Base-by-base conservation (phyloP, 37 sponge, comb jelly and placozoan species). In the Chondrosia reniformis region DNA sequence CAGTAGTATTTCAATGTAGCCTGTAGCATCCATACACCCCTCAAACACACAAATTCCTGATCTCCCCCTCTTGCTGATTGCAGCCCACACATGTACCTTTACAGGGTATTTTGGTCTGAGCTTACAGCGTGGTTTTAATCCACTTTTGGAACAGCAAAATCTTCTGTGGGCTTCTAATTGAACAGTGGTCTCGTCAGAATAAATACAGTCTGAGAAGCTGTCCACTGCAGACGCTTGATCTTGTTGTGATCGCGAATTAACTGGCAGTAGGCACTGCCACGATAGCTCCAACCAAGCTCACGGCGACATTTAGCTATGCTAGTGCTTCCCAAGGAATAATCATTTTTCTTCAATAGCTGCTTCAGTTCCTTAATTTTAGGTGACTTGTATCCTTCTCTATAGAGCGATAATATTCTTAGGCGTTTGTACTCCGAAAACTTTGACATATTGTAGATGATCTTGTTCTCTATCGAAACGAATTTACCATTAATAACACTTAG, bases 261-360 rank as follows among this genome's bases (percentile, higher is more conserved):
- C 30, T 79, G 79, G 43, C 79, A 79, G 49, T 79, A 79, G 13
- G 79, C 79, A 45, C 79, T 79, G 10, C 80, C 80, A 2, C 80
- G 67, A 21, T 3, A 40, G 15, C 56, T 76, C 57, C 76, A 76
- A 32, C 76, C 76, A 32, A 76, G 43, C 55, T 49, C 33, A 13
- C 30, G 46, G 8, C 76, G 55, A 54, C 76, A 76, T 54, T 3
- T 49, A n/a, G n/a, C n/a, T n/a, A n/a, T n/a, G n/a, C n/a, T n/a
- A n/a, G n/a, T n/a, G n/a, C n/a, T n/a, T n/a, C n/a, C n/a, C n/a
- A n/a, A n/a, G n/a, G n/a, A n/a, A n/a, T n/a, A n/a, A n/a, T n/a
- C n/a, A n/a, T n/a, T n/a, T n/a, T n/a, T n/a, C n/a, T n/a, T n/a
- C n/a, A n/a, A n/a, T n/a, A n/a, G n/a, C n/a, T n/a, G n/a, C n/a